phyloP scores from a whole-genome alignment of 2,888 invertebrate genomes.

The Esperia sulphurella region DNA sequence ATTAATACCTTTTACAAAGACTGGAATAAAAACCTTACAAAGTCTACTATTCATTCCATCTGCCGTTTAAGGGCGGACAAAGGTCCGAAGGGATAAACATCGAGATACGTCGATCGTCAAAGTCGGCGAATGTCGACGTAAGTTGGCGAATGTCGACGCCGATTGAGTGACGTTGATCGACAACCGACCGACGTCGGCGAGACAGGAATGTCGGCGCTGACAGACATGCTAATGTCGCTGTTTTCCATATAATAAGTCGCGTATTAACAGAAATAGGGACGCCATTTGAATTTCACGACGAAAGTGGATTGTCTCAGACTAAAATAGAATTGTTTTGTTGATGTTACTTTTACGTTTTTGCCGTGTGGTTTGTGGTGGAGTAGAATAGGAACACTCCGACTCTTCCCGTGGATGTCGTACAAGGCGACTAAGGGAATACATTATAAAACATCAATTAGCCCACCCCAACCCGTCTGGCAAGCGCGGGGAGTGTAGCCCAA shows the following conservation, averaged over 20 bases:
- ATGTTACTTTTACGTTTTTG: too few relatives aligned
- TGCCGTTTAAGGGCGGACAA: constrained; percentile 71
- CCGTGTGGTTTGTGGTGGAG: too few relatives aligned
- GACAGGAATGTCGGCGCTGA: constrained; percentile 39
- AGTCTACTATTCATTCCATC: constrained; percentile 55
- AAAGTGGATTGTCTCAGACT: constrained; percentile 32
- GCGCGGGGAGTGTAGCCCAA: too few relatives aligned
- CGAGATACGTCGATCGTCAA: constrained; percentile 54
- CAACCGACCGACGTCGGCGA: constrained; percentile 47
- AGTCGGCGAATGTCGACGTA: constrained; percentile 46
- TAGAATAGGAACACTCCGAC: too few relatives aligned
- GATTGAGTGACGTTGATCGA: constrained; percentile 69
- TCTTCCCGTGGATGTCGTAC: too few relatives aligned
- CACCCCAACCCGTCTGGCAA: too few relatives aligned
- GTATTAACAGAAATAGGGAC: constrained; percentile 44
- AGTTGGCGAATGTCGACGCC: constrained; percentile 37
- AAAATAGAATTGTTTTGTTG: constrained; percentile 30
- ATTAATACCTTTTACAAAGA: constrained; percentile 52
- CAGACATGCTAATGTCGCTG: constrained; percentile 72
- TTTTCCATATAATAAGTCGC: constrained; percentile 74
- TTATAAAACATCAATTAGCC: too few relatives aligned
- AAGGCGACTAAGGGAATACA: too few relatives aligned
- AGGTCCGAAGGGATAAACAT: constrained; percentile 66
- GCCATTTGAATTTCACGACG: constrained; percentile 37
- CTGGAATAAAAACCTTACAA: constrained; percentile 54